phyloP scores from a whole-genome alignment of 2,113 vertebrate genomes.

The Sinocyclocheilus rhinocerous region DNA sequence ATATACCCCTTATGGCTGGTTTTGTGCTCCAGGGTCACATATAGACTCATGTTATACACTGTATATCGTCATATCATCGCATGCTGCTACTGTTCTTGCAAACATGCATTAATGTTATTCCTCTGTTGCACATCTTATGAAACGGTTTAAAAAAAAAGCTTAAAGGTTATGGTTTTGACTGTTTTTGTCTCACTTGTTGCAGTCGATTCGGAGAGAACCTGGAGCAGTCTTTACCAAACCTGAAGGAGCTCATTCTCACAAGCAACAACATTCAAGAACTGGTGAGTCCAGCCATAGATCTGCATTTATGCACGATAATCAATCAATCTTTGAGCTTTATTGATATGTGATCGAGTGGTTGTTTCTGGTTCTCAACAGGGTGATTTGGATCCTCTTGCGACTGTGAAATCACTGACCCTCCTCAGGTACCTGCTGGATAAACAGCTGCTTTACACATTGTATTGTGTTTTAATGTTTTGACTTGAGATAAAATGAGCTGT shows the following conservation, averaged over 20 bases:
- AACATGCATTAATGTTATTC: too few relatives aligned
- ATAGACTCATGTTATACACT: too few relatives aligned
- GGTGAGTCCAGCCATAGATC: slow-evolving; percentile 74
- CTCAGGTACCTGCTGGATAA: slow-evolving; percentile 80
- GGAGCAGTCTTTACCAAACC: slow-evolving; percentile 84
- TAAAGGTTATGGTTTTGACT: neutral
- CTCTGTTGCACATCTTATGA: neutral
- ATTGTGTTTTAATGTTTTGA: neutral
- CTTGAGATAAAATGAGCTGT: neutral
- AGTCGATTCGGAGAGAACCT: slow-evolving; percentile 94
- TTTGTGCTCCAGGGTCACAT: too few relatives aligned
- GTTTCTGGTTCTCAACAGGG: slow-evolving; percentile 74
- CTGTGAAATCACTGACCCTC: slow-evolving; percentile 87
- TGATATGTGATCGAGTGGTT: neutral
- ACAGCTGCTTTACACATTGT: too few relatives aligned
- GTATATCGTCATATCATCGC: too few relatives aligned
- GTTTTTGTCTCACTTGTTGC: neutral
- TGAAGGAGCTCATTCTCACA: slow-evolving; percentile 91
- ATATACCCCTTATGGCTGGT: too few relatives aligned
- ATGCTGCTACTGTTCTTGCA: too few relatives aligned
- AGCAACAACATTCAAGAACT: slow-evolving; percentile 96
- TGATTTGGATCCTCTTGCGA: slow-evolving; percentile 89
- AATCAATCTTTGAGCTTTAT: neutral
- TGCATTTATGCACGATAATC: neutral
- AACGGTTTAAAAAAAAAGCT: neutral